Conservation (phyloP, 2,888 invertebrate species). For the Acanthosepion esculentum region DNA sequence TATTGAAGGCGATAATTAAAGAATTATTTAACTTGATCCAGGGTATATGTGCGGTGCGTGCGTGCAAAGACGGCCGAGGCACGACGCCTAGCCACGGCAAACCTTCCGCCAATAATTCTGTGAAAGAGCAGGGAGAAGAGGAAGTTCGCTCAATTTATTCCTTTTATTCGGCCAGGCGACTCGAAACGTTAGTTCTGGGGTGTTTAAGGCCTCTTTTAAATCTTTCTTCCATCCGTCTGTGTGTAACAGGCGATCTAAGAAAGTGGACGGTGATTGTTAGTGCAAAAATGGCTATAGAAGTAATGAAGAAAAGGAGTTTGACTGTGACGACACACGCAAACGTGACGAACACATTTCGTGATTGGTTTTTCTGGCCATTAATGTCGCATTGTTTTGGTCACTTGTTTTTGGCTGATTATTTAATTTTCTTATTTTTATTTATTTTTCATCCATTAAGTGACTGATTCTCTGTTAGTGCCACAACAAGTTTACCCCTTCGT, state of each 20-base stretch:
- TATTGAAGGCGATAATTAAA: neutral
- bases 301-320: neutral
- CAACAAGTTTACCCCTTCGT: neutral
- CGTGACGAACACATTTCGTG: neutral
- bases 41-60: neutral
- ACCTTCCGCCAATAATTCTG: slow-evolving; percentile 22
- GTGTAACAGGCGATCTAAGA: neutral
- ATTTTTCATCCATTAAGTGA: neutral
- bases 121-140: neutral
- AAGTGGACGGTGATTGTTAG: slow-evolving; percentile 21
- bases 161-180: neutral
- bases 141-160: slow-evolving; percentile 11
- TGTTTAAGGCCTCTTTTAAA: slow-evolving; percentile 33
- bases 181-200: neutral
- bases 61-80: slow-evolving; percentile 34
- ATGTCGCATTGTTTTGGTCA: neutral
- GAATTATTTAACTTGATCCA: neutral
- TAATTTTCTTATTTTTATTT: neutral
- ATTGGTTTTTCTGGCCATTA: neutral
- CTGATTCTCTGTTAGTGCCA: neutral
- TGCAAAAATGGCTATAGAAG: neutral
- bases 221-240: neutral
- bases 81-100: slow-evolving; percentile 36
- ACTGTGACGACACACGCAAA: neutral
- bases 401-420: slow-evolving; percentile 16